These are phyloP conservation scores for Ellobius talpinus DNA, from an alignment of 2,113 vertebrate species.

Conservation along the genomic window DNA sequence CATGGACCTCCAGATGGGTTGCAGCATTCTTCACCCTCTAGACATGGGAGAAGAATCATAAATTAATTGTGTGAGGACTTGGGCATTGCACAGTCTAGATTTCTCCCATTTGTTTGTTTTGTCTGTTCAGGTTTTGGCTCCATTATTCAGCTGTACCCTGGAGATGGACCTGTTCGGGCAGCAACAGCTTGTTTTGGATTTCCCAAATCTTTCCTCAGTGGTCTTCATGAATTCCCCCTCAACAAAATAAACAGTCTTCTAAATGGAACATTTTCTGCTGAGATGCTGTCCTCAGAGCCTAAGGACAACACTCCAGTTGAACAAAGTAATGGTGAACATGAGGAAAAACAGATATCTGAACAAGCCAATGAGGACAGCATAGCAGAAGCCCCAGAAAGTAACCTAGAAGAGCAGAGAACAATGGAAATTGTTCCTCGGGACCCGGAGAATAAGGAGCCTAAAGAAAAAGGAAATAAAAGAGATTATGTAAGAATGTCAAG, in stretches of 20 bases:
- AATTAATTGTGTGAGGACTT: not conserved
- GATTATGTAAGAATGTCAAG: slow-evolving; percentile 79
- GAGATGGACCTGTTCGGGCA: slow-evolving; percentile 92
- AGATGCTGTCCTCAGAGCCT: slow-evolving; percentile 86
- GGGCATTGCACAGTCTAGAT: not conserved
- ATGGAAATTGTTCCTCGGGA: slow-evolving; percentile 77
- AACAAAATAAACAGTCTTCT: slow-evolving; percentile 94
- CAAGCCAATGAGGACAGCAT: slow-evolving; percentile 80
- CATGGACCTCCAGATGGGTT: no score
- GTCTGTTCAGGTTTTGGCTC: slow-evolving; percentile 92
- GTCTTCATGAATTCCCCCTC: slow-evolving; percentile 95
- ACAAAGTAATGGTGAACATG: slow-evolving; percentile 79
- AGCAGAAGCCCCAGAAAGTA: slow-evolving; percentile 75
- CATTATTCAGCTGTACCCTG: slow-evolving; percentile 96
- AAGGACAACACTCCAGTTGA: slow-evolving; percentile 79
- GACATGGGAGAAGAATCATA: not conserved
- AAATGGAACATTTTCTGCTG: slow-evolving; percentile 89
- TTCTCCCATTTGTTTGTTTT: not conserved
- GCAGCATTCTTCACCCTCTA: not conserved
- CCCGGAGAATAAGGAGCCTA: slow-evolving; percentile 82
- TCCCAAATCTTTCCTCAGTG: slow-evolving; percentile 91
- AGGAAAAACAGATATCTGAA: slow-evolving; percentile 78
- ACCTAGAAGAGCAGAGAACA: slow-evolving; percentile 80
- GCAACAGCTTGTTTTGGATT: slow-evolving; percentile 97
- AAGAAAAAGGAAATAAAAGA: slow-evolving; percentile 86